A percentile compares a stretch with the other conserved stretches of the same genome.
Evolutionary conservation across 2,888 invertebrate species (phyloP).

Genomic region (Gortyna flavago): DNA sequence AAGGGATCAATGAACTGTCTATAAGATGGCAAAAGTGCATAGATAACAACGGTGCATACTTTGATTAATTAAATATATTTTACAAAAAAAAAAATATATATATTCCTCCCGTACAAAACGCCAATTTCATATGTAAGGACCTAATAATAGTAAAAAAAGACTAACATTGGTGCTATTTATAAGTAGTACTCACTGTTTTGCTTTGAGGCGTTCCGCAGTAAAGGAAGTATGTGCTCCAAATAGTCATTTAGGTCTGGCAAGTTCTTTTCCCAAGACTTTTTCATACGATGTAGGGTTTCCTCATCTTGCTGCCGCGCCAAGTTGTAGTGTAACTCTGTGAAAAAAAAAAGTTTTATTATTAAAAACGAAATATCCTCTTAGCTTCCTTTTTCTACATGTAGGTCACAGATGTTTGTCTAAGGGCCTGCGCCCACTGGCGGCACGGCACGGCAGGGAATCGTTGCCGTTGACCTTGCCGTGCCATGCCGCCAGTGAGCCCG

Average conservation of each 20-base stretch:
- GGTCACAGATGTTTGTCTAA: neutral
- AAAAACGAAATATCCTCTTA: neutral
- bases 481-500: neutral
- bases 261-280: conserved; percentile 85
- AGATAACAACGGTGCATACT: too few species aligned
- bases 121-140: too few species aligned
- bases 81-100: too few species aligned
- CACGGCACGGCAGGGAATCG: neutral
- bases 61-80: too few species aligned
- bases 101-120: too few species aligned
- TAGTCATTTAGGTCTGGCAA: conserved; percentile 83
- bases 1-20: too few species aligned
- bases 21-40: too few species aligned
- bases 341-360: neutral
- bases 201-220: conserved; percentile 84
- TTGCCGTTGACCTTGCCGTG: too few species aligned
- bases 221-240: conserved; percentile 83
- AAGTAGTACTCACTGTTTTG: conserved; percentile 84
- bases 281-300: conserved; percentile 79
- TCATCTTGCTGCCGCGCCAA: conserved; percentile 84
- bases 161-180: neutral
- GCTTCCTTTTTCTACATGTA: neutral
- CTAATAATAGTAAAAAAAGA: neutral
- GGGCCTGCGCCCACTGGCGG: neutral
- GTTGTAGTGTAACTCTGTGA: conserved; percentile 82